Conservation (phyloP, 2,113 vertebrate species). For the Sprattus sprattus region DNA sequence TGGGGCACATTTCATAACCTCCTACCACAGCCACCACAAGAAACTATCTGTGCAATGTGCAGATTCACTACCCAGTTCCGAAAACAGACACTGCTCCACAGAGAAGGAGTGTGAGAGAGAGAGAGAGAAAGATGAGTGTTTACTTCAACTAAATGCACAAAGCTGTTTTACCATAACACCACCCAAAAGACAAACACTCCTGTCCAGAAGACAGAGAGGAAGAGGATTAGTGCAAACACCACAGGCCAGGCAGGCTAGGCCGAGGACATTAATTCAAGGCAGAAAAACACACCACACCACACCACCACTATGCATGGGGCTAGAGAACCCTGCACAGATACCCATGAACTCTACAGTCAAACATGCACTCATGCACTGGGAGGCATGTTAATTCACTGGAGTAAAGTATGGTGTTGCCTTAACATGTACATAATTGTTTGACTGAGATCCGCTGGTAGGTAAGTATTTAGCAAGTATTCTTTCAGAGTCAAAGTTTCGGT, state of each 20-base stretch:
- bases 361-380: not conserved
- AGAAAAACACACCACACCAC: not conserved
- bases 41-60: constrained; percentile 4
- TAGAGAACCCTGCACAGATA: not conserved
- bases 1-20: not conserved
- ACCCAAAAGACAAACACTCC: not conserved
- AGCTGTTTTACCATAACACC: not conserved
- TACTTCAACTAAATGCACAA: not conserved
- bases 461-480: not conserved
- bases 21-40: not conserved
- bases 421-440: not conserved
- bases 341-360: not conserved
- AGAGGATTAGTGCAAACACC: not conserved
- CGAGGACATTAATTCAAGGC: not conserved
- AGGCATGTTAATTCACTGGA: not conserved
- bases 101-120: not conserved
- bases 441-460: not conserved
- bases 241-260: not conserved
- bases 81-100: not conserved
- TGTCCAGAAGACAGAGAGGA: not conserved
- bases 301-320: not conserved
- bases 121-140: not conserved
- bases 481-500: not conserved
- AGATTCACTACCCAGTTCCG: not conserved
- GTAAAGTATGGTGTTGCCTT: not conserved